A percentile compares a stretch with the other conserved stretches of the same genome.
phyloP scores from a whole-genome alignment of 2,888 invertebrate genomes.

The Mesorhabditis belari region DNA sequence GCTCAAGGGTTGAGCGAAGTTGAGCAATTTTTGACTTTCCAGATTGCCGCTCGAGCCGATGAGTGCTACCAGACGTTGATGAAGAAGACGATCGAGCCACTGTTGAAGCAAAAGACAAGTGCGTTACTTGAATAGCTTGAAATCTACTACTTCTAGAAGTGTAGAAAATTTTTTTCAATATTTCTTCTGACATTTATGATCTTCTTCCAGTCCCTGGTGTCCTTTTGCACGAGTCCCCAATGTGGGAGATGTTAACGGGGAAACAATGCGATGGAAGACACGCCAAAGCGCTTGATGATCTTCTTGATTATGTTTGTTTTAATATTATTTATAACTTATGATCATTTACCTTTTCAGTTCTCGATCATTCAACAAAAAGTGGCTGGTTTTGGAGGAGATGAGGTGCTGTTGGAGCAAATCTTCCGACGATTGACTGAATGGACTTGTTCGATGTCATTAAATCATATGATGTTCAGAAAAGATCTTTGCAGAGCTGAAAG shows the following conservation, averaged over 20 bases:
- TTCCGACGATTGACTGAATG: constrained; percentile 43
- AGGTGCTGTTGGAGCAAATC: constrained; percentile 29
- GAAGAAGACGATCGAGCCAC: constrained; percentile 37
- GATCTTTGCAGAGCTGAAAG: constrained; percentile 96
- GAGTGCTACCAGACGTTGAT: constrained; percentile 23
- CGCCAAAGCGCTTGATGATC: constrained; percentile 29
- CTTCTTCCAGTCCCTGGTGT: constrained; percentile 38
- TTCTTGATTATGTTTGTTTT: constrained; percentile 32
- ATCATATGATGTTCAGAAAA: constrained; percentile 83
- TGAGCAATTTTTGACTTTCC: too few relatives aligned
- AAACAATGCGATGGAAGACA: constrained; percentile 7
- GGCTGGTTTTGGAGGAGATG: constrained; percentile 39
- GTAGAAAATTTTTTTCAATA: not conserved
- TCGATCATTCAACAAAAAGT: constrained; percentile 37
- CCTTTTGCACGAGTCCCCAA: constrained; percentile 37
- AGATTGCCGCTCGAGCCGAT: constrained; percentile 10
- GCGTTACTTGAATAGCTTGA: constrained; percentile 4
- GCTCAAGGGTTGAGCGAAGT: too few relatives aligned
- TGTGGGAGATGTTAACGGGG: not conserved
- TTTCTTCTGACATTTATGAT: not conserved
- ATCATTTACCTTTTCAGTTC: constrained; percentile 20
- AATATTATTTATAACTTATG: constrained; percentile 64
- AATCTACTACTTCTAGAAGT: not conserved
- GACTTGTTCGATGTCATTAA: constrained; percentile 84
- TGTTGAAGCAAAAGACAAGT: constrained; percentile 45